Evolutionary conservation across 2,888 invertebrate genomes (phyloP), one percentile per base, ranked within the genome.

Genomic region (Amorpha juglandis): DNA sequence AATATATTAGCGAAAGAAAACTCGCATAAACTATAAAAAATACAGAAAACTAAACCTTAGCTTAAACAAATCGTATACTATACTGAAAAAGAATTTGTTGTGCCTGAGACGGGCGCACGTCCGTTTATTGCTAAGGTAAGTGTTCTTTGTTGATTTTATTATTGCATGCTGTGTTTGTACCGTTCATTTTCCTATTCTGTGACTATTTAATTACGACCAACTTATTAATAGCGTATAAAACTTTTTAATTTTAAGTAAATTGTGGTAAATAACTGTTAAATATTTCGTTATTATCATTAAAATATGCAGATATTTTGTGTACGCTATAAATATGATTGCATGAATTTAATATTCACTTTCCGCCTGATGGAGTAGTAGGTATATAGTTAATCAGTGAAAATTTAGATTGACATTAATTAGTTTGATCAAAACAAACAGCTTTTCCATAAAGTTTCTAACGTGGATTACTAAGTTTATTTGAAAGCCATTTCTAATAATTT

Each of bases 51-150:
- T 75, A 83, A 82, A 80, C 82, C 78, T 74, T 87, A 83, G 79
- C 83, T 83, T 88, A 84, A 81, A 81, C 81, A 80, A 87, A 83
- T 86, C 78, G 76, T 81, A 83, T 67, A 72, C 74, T 73, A 83
- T 88, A 79, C n/a, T n/a, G 80, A 84, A 81, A 89, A 87, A 83
- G 75, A 81, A 82, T 77, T 80, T 77, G 67, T 75, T 71, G 83
- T 87, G 85, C 80, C 81, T 82, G 79, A 78, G 81, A 80, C 75
- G 79, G 86, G 81, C 84, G 82, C 86, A 91, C 87, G 91, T 84
- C 86, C 87, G 87, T 90, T 87, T 62, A 78, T 81, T 83, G 74
- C 75, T 78, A 74, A 81, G 91, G 91, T 92, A 82, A 92, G 91
- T 90, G 74, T 79, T 79, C 76, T 72, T 76, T 78, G 78, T 78